Base-by-base conservation (phyloP, 2,888 invertebrate genomes). In the Synanthedon formicaeformis region DNA sequence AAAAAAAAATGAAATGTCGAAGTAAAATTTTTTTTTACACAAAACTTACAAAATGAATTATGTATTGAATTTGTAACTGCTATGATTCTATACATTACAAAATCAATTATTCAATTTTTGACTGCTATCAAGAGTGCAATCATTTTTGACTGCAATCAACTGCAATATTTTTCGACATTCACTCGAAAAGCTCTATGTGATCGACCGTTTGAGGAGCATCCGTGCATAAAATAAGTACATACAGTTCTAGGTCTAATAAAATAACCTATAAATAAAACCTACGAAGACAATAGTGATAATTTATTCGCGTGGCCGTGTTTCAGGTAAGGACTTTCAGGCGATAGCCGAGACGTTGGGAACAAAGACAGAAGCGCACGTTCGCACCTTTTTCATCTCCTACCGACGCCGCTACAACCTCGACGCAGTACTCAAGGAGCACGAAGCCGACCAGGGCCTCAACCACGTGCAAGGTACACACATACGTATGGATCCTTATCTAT, bases 331-430 rank as follows among this genome's bases (percentile, higher is more conserved):
- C 78, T 96, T 95, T 78, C 92, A 95, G 84, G 96, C 96, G 40
- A 98, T 98, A 61, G 96, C 98, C 13, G 97, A 98, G 75, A 93
- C 96, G 11, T 91, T 98, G 60, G 97, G 97, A 57, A 98, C 96
- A 52, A 98, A 98, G 88, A 96, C 95, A 1, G 98, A 97, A 80
- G 92, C 94, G 51, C 97, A 98, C 75, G 90, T 98, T 50, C 92
- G 96, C 59, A 93, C 93, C 51, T 98, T 98, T 85, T 98, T 96
- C 82, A 91, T 95, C 8, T 96, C 95, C 73, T 95, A 98, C 81
- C 92, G 96, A 51, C 92, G 96, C 62, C 91, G 95, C 54, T 96
- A 94, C 81, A 95, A 96, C 81, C 88, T 98, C 60, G 97, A 98
- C 77, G 91, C 91, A 14, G 92, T 96, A 41, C 85, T 97, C 52